phyloP scores from a whole-genome alignment of 1,140 invertebrate genomes.

The Formica exsecta region DNA sequence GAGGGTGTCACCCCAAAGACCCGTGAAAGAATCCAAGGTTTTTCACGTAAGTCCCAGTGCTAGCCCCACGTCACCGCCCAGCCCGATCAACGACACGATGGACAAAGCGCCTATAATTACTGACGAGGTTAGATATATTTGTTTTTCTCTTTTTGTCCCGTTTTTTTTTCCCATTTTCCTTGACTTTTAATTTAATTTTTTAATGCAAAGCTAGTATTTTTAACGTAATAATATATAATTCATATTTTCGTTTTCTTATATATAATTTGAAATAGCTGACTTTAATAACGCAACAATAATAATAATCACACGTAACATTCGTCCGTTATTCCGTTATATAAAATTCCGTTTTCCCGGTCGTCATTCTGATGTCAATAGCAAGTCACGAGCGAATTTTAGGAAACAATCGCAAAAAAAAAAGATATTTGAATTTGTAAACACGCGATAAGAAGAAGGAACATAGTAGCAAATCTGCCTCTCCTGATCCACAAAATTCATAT shows the following conservation, averaged over 20 bases:
- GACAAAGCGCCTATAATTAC: slow-evolving; percentile 84
- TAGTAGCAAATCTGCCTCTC: not conserved
- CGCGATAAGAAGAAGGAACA: not conserved
- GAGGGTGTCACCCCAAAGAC: slow-evolving; percentile 92
- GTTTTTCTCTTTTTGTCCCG: not conserved
- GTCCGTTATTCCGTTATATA: slow-evolving; percentile 2
- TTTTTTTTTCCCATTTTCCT: not conserved
- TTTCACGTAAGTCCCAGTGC: slow-evolving; percentile 83
- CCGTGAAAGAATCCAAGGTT: slow-evolving; percentile 88
- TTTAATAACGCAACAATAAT: not conserved
- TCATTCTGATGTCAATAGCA: not conserved
- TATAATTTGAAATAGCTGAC: not conserved
- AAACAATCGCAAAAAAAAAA: no score
- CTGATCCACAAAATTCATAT: not conserved
- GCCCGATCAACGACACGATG: slow-evolving; percentile 86
- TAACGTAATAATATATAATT: not conserved
- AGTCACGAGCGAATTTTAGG: not conserved
- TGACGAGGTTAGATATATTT: slow-evolving; percentile 81
- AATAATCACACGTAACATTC: not conserved
- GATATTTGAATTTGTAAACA: not conserved
- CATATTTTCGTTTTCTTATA: not conserved
- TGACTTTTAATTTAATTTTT: not conserved
- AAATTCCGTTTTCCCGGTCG: not conserved
- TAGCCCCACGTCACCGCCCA: slow-evolving; percentile 86
- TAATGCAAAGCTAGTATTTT: not conserved